These are phyloP conservation scores for Acrobasis repandana DNA, from an alignment of 2,888 invertebrate genomes.

Conservation along the genomic window DNA sequence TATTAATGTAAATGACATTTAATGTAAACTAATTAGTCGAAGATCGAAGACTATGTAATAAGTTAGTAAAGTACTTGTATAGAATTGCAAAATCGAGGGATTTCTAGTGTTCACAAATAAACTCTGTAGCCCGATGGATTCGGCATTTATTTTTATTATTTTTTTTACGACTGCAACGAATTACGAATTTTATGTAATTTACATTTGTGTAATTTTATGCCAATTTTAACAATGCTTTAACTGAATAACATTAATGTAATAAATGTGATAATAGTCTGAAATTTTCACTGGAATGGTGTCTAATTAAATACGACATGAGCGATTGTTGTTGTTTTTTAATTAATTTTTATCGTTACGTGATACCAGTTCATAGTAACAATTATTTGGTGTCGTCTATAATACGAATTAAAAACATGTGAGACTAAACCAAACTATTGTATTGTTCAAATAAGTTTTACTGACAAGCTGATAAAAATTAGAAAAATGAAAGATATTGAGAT, in stretches of 20 bases:
- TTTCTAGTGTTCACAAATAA: conserved; percentile 28
- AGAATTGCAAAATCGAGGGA: conserved; percentile 36
- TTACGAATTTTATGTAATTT: conserved; percentile 34
- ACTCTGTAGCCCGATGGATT: conserved; percentile 45
- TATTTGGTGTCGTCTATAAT: conserved; percentile 28
- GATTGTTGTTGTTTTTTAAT: too few species aligned
- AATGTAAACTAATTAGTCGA: conserved; percentile 35
- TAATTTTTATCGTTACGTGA: conserved; percentile 1
- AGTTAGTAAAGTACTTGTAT: conserved; percentile 37
- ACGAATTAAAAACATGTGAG: conserved; percentile 38
- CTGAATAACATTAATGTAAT: conserved; percentile 42
- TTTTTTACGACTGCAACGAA: conserved; percentile 50
- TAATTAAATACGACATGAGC: not conserved
- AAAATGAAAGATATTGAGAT: conserved; percentile 20
- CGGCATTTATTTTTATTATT: conserved; percentile 59
- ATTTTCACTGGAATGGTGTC: conserved; percentile 30
- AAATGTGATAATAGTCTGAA: conserved; percentile 50
- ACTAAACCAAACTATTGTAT: conserved; percentile 36
- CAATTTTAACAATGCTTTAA: conserved; percentile 41
- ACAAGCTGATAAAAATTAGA: conserved; percentile 60
- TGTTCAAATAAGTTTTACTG: conserved; percentile 40
- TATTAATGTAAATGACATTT: conserved; percentile 53
- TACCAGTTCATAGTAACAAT: conserved; percentile 21
- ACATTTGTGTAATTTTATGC: not conserved
- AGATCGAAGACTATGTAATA: conserved; percentile 49